Conservation (phyloP, 1,140 invertebrate genomes). For the Zelostemma sp. region DNA sequence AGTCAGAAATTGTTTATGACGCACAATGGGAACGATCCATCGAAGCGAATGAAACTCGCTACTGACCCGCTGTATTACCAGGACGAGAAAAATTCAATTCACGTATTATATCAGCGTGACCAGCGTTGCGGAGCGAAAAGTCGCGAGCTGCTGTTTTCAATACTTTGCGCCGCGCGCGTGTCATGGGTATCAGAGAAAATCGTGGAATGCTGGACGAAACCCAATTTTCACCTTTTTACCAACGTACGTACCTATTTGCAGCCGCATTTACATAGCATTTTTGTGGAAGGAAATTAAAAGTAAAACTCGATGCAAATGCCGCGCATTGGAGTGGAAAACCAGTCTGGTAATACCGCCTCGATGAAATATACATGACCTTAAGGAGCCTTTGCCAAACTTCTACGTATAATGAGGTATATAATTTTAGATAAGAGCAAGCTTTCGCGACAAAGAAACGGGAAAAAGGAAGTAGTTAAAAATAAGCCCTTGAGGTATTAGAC, state of each 20-base stretch:
- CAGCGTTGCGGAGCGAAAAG: constrained; percentile 2
- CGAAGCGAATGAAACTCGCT: neutral
- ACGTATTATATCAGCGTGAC: constrained; percentile 8
- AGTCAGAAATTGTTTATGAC: neutral
- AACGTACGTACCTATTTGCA: neutral
- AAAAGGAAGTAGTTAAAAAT: neutral
- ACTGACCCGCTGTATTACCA: neutral
- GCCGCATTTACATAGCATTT: constrained; percentile 7
- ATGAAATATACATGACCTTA: constrained; percentile 17
- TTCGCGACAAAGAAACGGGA: neutral
- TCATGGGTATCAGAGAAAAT: neutral
- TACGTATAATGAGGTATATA: constrained; percentile 5
- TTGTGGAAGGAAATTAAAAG: neutral
- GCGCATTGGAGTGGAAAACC: constrained; percentile 4
- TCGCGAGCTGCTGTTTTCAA: neutral
- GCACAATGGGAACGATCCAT: neutral
- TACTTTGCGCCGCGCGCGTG: neutral
- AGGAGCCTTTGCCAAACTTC: constrained; percentile 2
- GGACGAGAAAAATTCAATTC: constrained; percentile 3
- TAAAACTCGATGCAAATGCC: constrained; percentile 11
- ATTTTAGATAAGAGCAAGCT: constrained; percentile 3
- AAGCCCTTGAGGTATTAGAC: no score
- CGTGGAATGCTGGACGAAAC: neutral
- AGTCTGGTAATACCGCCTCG: neutral
- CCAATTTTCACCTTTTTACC: constrained; percentile 1